Base-by-base conservation (phyloP, 2,113 vertebrate genomes). In the Otus sunia region DNA sequence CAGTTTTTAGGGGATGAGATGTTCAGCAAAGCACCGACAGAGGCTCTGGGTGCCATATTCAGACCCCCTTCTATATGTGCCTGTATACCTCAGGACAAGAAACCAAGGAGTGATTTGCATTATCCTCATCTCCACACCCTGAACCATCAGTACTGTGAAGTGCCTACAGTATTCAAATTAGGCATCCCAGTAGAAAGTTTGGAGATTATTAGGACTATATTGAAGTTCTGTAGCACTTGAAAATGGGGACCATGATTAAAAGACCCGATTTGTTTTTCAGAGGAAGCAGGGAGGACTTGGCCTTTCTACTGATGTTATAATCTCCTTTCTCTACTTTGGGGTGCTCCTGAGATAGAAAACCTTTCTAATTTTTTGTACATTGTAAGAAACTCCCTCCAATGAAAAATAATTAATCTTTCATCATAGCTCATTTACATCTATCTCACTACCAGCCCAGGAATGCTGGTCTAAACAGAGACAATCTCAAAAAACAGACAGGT, bases 361-460 rank as follows among this genome's bases (percentile, higher is more conserved):
- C 9, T 71, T 56, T 79, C 15, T 43, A n/a, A 27, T 67, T 66
- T 86, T 78, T 78, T 45, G 19, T 41, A n/a, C 13, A 15, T 59
- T 20, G 34, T 83, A 90, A 88, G 85, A 88, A 92, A 66, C 45
- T 79, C 67, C 49, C 60, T 96, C 74, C 90, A 92, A 73, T 92
- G 79, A 90, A 95, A 94, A 95, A 74, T 60, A 94, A 89, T 95
- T 93, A 75, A 93, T 93, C 95, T 96, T 96, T 97, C 93, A 94
- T 95, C 72, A 90, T 77, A 67, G n/a, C 75, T 96, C 59, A 93
- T 95, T 97, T 96, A n/a, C 90, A 94, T 94, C 85, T 93, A 88
- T 92, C 90, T 96, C 86, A 83, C 53, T 92, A 88, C 23, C 50
- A 94, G 52, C 75, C n/a, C 67, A 77, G 90, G 84, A 96, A 93